Conservation (phyloP, 64 coral and sea anemone genomes). For the Stylophora pistillata region DNA sequence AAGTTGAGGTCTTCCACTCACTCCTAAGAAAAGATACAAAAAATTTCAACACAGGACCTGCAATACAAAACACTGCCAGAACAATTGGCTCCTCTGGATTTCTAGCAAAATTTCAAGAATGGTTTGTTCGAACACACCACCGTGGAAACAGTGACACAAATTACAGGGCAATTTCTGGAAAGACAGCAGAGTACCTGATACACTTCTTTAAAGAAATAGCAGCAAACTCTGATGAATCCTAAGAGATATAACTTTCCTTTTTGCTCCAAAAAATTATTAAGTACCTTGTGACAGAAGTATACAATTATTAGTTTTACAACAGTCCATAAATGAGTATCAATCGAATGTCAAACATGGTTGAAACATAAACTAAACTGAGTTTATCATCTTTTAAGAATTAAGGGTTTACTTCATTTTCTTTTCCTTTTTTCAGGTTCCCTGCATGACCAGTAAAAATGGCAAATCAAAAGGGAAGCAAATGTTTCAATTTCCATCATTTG, state of each 20-base stretch:
- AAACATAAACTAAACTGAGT: too few species aligned
- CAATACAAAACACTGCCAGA: conserved; percentile 33
- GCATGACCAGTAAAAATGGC: not conserved
- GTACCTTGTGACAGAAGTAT: not conserved
- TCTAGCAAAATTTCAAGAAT: conserved; percentile 18
- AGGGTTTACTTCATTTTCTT: not conserved
- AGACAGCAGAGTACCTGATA: conserved; percentile 3
- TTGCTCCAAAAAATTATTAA: too few species aligned
- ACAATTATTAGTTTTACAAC: too few species aligned
- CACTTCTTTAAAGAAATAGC: not conserved
- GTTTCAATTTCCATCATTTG: not conserved
- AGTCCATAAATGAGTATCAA: too few species aligned
- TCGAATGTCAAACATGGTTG: too few species aligned
- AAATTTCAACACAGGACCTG: not conserved
- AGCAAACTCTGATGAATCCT: not conserved
- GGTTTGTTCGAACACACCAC: not conserved
- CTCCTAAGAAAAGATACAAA: not conserved
- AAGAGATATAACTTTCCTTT: not conserved
- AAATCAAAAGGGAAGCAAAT: not conserved
- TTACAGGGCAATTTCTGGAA: not conserved
- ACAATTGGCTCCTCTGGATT: conserved; percentile 15
- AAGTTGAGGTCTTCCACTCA: conserved; percentile 31
- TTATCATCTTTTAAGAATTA: not conserved
- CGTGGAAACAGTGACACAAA: not conserved
- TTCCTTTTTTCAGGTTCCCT: not conserved